Percentiles rank a stretch among this genome's conserved stretches.
Conservation (phyloP, 2,888 invertebrate species). For the Malacosoma neustria region DNA sequence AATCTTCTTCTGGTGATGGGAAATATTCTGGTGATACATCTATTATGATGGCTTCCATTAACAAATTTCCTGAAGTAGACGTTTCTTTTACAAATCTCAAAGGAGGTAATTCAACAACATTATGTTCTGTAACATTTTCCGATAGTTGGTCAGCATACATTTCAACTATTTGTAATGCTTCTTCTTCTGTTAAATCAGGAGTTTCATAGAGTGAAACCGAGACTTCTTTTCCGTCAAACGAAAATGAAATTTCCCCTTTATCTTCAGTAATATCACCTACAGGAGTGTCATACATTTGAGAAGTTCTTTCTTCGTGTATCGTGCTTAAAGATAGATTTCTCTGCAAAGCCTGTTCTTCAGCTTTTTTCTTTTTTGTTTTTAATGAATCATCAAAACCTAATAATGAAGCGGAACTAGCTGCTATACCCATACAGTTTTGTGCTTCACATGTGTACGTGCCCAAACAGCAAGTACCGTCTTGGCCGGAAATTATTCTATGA, state of each 20-base stretch:
- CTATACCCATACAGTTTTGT: slow-evolving; percentile 92
- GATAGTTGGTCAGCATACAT: slow-evolving; percentile 96
- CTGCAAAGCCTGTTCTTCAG: slow-evolving; percentile 73
- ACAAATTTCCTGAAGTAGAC: slow-evolving; percentile 88
- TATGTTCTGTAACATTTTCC: slow-evolving; percentile 89
- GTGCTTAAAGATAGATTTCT: slow-evolving; percentile 90
- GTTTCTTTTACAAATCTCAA: slow-evolving; percentile 92
- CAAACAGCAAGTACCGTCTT: slow-evolving; percentile 91
- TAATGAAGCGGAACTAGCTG: slow-evolving; percentile 90
- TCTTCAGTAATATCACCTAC: slow-evolving; percentile 87
- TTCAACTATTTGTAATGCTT: slow-evolving; percentile 92
- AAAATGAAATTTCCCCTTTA: slow-evolving; percentile 90
- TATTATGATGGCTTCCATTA: slow-evolving; percentile 94
- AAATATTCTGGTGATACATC: slow-evolving; percentile 92
- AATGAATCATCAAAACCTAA: slow-evolving; percentile 88
- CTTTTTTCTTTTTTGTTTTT: slow-evolving; percentile 69
- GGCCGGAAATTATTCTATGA: slow-evolving; percentile 91
- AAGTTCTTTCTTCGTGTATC: slow-evolving; percentile 92
- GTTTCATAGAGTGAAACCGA: slow-evolving; percentile 94
- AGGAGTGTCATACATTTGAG: slow-evolving; percentile 89
- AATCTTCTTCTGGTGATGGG: slow-evolving; percentile 84
- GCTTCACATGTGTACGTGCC: slow-evolving; percentile 95
- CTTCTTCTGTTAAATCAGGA: slow-evolving; percentile 93
- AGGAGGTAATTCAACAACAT: slow-evolving; percentile 90
- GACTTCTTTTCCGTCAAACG: slow-evolving; percentile 93